phyloP scores from a whole-genome alignment of 2,888 invertebrate genomes.

The Homarus gammarus region DNA sequence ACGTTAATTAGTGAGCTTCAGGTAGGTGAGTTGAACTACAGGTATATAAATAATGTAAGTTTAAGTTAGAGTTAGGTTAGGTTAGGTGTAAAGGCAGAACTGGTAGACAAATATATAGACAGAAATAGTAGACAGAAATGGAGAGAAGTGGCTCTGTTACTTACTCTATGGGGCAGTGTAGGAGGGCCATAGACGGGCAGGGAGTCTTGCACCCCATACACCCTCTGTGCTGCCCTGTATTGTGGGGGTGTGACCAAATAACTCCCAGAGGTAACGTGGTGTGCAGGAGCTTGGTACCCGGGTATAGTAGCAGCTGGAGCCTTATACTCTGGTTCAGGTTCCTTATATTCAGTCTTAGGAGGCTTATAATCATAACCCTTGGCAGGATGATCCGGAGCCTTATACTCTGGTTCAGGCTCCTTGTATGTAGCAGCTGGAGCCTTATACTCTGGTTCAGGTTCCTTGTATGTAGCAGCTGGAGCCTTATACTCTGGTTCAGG shows the following conservation, averaged over 20 bases:
- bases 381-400: constrained; percentile 24
- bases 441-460: constrained; percentile 7
- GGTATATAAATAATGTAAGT: too few species aligned
- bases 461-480: constrained; percentile 1
- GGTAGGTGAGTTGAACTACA: too few species aligned
- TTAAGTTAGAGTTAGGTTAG: too few species aligned
- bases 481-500: constrained; percentile 34
- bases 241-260: not conserved
- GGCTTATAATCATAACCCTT: constrained; percentile 35
- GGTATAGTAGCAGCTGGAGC: constrained; percentile 22
- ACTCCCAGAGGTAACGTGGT: not conserved
- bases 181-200: constrained; percentile 57
- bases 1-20: not conserved
- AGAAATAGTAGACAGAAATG: not conserved
- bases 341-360: constrained; percentile 53
- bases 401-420: not conserved
- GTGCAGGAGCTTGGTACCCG: constrained; percentile 33
- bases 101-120: not conserved
- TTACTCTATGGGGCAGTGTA: constrained; percentile 57
- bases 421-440: constrained; percentile 2
- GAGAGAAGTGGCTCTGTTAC: not conserved
- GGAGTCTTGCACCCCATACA: constrained; percentile 39
- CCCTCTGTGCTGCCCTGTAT: constrained; percentile 10
- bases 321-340: constrained; percentile 7
- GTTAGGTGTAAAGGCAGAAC: not conserved